Conservation (phyloP, 2,797 vertebrate species). For the Sebastiscus tertius region DNA sequence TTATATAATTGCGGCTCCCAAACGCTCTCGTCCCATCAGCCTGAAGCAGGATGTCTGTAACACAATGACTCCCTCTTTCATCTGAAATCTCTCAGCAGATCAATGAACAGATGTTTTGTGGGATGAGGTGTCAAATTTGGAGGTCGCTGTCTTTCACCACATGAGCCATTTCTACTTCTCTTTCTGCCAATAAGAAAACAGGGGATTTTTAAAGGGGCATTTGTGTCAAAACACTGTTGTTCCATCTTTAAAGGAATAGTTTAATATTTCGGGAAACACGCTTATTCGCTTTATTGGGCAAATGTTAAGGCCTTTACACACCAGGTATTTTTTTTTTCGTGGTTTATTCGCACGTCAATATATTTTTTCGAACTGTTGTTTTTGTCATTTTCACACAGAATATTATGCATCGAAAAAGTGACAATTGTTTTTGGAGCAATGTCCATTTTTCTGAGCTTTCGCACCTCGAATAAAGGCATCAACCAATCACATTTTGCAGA, state of each 20-base stretch:
- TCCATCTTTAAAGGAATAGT: background rate
- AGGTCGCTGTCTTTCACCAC: slow-evolving; percentile 16
- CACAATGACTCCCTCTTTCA: slow-evolving; percentile 12
- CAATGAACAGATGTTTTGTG: slow-evolving; percentile 48
- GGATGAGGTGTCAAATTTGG: slow-evolving; percentile 39
- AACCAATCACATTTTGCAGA: no score
- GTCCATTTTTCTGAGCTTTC: no score
- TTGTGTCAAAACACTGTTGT: background rate
- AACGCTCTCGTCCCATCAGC: background rate
- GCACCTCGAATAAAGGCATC: no score
- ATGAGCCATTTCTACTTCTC: background rate
- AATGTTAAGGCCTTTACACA: background rate
- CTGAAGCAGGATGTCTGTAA: background rate
- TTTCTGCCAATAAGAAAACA: slow-evolving; percentile 13
- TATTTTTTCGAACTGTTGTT: no score
- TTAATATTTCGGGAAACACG: background rate
- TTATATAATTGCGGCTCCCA: background rate
- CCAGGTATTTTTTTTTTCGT: no score
- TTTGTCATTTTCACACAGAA: no score
- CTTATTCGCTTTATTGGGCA: background rate
- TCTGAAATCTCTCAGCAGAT: slow-evolving; percentile 4
- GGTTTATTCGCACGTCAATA: no score
- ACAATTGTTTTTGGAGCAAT: no score
- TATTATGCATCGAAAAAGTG: no score
- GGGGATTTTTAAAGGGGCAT: background rate